These are phyloP conservation scores for Pammene fasciana DNA, from an alignment of 2,888 invertebrate genomes.

Conservation along the genomic window DNA sequence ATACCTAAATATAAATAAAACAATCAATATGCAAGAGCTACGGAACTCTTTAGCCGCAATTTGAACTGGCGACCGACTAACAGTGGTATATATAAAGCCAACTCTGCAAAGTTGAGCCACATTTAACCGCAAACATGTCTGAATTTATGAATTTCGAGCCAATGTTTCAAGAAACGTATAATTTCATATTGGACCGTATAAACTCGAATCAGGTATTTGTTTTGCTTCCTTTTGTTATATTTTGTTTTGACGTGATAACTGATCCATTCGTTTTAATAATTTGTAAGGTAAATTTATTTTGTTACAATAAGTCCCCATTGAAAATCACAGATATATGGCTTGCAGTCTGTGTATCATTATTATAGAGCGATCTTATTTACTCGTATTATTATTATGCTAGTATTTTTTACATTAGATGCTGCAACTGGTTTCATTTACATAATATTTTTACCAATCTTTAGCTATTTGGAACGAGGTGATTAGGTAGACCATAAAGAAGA, in stretches of 20 bases:
- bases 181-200: slow-evolving; percentile 13
- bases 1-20: background rate
- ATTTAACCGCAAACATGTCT: slow-evolving; percentile 23
- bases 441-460: no score
- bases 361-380: no score
- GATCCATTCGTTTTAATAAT: background rate
- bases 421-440: no score
- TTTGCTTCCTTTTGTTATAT: background rate
- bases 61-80: background rate
- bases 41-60: background rate
- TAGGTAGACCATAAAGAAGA: no score
- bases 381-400: no score
- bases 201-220: slow-evolving; percentile 11
- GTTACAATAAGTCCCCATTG: no score
- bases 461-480: no score
- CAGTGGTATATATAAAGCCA: slow-evolving; percentile 25
- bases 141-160: slow-evolving; percentile 22
- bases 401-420: no score
- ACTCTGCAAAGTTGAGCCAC: slow-evolving; percentile 11
- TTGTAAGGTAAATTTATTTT: no score
- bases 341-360: no score
- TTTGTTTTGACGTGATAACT: background rate
- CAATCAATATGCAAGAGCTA: background rate
- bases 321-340: no score
- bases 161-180: slow-evolving; percentile 17